These are phyloP conservation scores for Macquaria australasica DNA, from an alignment of 2,113 vertebrate genomes.

Conservation along the genomic window DNA sequence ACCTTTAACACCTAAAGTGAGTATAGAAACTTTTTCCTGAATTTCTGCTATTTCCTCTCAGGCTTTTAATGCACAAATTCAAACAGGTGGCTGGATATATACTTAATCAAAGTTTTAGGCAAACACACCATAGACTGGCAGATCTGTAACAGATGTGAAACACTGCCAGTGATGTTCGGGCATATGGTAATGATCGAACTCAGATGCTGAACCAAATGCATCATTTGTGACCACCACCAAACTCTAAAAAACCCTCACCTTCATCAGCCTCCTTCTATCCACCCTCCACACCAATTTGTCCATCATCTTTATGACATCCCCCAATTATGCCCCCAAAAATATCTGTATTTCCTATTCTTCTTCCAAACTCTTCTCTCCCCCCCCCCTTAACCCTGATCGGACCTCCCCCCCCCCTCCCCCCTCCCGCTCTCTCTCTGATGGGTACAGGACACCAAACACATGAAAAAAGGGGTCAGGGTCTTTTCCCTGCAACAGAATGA, in stretches of 20 bases:
- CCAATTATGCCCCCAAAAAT: neutral
- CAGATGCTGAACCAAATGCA: conserved; percentile 9
- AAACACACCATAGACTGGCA: neutral
- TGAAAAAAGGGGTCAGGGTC: conserved; percentile 69
- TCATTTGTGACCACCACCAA: conserved; percentile 6
- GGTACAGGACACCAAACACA: conserved; percentile 83
- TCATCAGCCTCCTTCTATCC: neutral
- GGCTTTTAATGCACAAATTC: neutral
- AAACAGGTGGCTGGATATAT: conserved; percentile 19
- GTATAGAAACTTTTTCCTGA: neutral
- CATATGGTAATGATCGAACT: neutral
- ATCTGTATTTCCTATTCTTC: conserved; percentile 3
- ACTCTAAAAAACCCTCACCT: neutral
- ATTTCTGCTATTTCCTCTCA: neutral
- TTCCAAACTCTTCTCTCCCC: conserved; percentile 18
- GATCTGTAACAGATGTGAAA: neutral
- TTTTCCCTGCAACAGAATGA: conserved; percentile 74
- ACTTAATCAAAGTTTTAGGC: neutral
- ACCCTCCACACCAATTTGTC: neutral
- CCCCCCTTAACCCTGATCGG: conserved; percentile 8
- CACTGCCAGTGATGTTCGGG: neutral
- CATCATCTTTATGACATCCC: neutral
- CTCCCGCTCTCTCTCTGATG: conserved; percentile 75
- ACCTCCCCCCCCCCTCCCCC: neutral
- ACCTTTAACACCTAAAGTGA: neutral